Conservation (phyloP, 2,888 invertebrate genomes). For the Notocelia uddmanniana region DNA sequence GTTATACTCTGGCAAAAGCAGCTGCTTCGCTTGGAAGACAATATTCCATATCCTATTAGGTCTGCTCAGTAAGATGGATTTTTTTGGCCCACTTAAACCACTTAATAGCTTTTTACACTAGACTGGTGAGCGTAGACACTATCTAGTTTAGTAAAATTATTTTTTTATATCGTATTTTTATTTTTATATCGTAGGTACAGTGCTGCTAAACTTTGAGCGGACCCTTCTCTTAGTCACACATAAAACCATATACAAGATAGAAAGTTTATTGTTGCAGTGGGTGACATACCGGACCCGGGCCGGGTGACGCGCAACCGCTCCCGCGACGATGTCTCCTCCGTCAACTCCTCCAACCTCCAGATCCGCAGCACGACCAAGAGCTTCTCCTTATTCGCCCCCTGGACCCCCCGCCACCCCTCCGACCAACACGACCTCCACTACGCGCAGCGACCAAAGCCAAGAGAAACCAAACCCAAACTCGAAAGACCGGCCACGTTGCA, state of each 20-base stretch:
- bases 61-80: too few species aligned
- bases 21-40: too few species aligned
- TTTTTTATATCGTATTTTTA: too few species aligned
- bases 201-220: too few species aligned
- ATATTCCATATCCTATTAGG: too few species aligned
- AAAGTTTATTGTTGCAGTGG: conserved; percentile 83
- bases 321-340: conserved; percentile 90
- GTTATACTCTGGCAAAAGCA: too few species aligned
- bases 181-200: too few species aligned
- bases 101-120: too few species aligned
- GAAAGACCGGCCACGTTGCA: conserved; percentile 70
- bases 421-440: conserved; percentile 93
- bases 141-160: too few species aligned
- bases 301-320: conserved; percentile 87
- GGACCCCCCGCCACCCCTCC: conserved; percentile 91
- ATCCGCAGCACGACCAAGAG: conserved; percentile 91
- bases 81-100: too few species aligned
- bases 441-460: conserved; percentile 86
- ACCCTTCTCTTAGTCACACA: too few species aligned
- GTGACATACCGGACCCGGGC: conserved; percentile 93
- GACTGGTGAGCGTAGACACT: too few species aligned
- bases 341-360: conserved; percentile 87
- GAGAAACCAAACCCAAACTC: conserved; percentile 68
- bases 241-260: background rate
- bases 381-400: conserved; percentile 93